Conservation (phyloP, 2,113 vertebrate species). For the Clupea harengus region DNA sequence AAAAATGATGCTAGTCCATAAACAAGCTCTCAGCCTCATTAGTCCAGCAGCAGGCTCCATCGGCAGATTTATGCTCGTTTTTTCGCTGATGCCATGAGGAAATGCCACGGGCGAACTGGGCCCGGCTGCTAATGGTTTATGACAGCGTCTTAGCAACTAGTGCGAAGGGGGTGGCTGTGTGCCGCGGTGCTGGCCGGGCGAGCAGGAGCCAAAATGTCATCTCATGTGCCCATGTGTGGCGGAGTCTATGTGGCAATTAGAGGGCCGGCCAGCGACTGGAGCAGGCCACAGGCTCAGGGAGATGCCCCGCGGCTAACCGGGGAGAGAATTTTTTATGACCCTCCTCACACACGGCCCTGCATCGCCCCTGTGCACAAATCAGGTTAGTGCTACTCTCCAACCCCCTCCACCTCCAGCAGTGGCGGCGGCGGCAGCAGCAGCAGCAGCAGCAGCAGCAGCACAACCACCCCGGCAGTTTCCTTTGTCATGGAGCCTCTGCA, state of each 20-base stretch:
- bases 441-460: background rate
- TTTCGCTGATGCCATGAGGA: conserved; percentile 86
- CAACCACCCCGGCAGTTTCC: conserved; percentile 21
- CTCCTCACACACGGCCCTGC: conserved; percentile 53
- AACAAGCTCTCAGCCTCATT: conserved; percentile 96
- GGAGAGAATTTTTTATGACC: conserved; percentile 70
- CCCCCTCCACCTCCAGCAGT: background rate
- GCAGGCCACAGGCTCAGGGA: conserved; percentile 88
- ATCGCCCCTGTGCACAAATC: conserved; percentile 67
- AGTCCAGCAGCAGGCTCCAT: conserved; percentile 87
- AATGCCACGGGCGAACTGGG: conserved; percentile 92
- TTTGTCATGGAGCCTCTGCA: conserved; percentile 44
- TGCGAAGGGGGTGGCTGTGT: conserved; percentile 69
- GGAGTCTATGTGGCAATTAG: conserved; percentile 93
- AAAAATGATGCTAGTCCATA: conserved; percentile 90
- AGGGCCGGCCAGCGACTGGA: conserved; percentile 91
- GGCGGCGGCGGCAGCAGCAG: too few relatives aligned
- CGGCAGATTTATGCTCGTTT: conserved; percentile 84
- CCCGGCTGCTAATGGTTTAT: conserved; percentile 91
- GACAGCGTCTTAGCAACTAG: conserved; percentile 97
- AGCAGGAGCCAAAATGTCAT: conserved; percentile 80
- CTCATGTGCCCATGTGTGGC: conserved; percentile 86
- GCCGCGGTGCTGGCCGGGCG: conserved; percentile 36
- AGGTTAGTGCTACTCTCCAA: conserved; percentile 58
- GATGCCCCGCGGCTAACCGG: conserved; percentile 90